Base-by-base conservation (phyloP, 2,113 vertebrate species). In the Takifugu bimaculatus region DNA sequence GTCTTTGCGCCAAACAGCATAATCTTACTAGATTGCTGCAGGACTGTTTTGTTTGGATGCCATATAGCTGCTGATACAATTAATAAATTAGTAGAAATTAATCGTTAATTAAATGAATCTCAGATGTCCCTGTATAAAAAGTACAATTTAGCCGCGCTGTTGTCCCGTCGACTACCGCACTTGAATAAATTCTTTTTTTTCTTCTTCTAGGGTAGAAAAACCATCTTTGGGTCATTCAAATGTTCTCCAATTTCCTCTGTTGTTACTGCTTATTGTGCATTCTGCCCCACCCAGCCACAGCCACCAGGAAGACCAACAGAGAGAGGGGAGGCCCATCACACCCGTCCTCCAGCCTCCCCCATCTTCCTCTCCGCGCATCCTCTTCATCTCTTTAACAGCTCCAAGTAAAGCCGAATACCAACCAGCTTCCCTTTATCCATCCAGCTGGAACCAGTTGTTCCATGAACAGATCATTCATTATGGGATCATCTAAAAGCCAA, bases 341-440 rank as follows among this genome's bases (percentile, higher is more conserved):
- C 64, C 69, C 53, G 32, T 65, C 56, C 35, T 9, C 48, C 50
- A 29, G 42, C 27, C 13, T 51, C 49, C 62, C 44, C 15, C 60
- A 25, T 28, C 43, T 6, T 13, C 59, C 28, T 29, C 20, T 20
- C 20, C 20, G 20, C 14, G 15, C 62, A 2, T 53, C 62, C 20
- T 54, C 55, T 2, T 26, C 81, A 74, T 87, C 78, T 26, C 47
- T 64, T 50, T 79, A 78, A 82, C 80, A 81, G 85, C 55, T 84
- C 64, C 61, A 68, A 79, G 75, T 83, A 68, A 75, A 79, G 79
- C 78, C 50, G 26, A 39, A 1, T 11, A 39, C 35, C 67, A 35
- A 48, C 32, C 58, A 10, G 13, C 59, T 50, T 60, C 60, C 48
- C 4, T 81, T 67, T 84, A 80, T 83, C 84, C 76, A 68, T 63